Conservation (phyloP, 2,113 vertebrate genomes). For the sheep (Ovis aries) region ARS-UI_Ramb_v3.0 NC_056070.1:32161501-32162000, state of each 20-base stretch:
- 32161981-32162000: no score
- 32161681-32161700: conserved; percentile 28
- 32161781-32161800: neutral
- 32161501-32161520: neutral
- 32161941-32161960: no score
- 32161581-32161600: neutral
- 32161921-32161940: no score
- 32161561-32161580: conserved; percentile 19
- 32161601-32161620: neutral
- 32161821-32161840: neutral
- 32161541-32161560: neutral
- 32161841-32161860: neutral
- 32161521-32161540: neutral
- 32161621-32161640: neutral
- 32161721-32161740: conserved; percentile 1
- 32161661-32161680: neutral
- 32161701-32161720: conserved; percentile 39
- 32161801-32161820: neutral
- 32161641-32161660: neutral
- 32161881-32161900: neutral
- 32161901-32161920: no score
- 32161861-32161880: neutral
- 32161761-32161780: neutral
- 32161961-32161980: no score
- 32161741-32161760: neutral